Percentiles rank a stretch among this genome's conserved stretches.
Evolutionary conservation across 2,888 invertebrate genomes (phyloP).

Genomic region (Iphiclides podalirius): DNA sequence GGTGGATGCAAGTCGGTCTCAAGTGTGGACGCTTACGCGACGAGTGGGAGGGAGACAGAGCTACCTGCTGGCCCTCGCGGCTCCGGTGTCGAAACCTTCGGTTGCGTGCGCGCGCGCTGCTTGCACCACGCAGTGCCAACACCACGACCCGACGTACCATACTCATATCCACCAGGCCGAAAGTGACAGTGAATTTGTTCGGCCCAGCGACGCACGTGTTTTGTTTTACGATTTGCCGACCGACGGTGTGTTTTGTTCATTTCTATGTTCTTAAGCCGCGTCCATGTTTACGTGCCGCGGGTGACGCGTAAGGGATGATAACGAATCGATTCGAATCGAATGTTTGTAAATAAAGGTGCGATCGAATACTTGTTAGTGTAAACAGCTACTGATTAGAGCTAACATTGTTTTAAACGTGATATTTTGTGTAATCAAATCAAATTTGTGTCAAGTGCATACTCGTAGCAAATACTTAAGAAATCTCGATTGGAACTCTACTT

Average conservation of each 20-base stretch:
- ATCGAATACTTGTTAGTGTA: neutral
- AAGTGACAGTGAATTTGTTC: conserved; percentile 64
- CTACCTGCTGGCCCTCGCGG: conserved; percentile 48
- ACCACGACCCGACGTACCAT: conserved; percentile 47
- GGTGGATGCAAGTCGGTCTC: conserved; percentile 42
- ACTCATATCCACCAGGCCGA: conserved; percentile 44
- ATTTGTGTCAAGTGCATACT: conserved; percentile 8
- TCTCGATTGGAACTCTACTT: no score
- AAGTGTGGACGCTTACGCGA: conserved; percentile 21
- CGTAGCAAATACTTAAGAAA: neutral
- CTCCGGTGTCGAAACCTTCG: conserved; percentile 63
- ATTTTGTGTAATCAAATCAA: neutral
- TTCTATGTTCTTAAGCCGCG: neutral
- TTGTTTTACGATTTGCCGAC: no score
- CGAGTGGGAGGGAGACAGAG: conserved; percentile 52
- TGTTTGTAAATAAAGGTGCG: neutral
- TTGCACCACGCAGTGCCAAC: conserved; percentile 48
- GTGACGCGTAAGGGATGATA: neutral
- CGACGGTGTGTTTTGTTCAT: conserved; percentile 2
- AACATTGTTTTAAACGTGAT: neutral
- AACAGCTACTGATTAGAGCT: neutral
- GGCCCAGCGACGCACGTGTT: conserved; percentile 42
- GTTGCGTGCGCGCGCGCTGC: conserved; percentile 55
- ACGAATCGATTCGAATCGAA: no score
- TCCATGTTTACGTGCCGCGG: neutral